phyloP scores from a whole-genome alignment of 2,888 invertebrate genomes.

The Minunthozetes semirufus region DNA sequence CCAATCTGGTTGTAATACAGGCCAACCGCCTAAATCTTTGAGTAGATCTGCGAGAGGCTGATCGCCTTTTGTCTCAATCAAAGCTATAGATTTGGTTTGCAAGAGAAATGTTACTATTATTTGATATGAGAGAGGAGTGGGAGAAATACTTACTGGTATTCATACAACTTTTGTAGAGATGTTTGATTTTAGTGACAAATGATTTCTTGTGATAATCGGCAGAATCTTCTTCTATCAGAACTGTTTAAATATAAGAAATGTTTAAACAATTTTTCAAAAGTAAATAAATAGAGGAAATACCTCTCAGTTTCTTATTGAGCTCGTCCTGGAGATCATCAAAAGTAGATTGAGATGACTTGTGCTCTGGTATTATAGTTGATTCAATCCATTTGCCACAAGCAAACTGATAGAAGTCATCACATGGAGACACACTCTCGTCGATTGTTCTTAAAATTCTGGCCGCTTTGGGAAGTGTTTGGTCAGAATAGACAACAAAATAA shows the following conservation, averaged over 20 bases:
- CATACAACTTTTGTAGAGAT: conserved; percentile 48
- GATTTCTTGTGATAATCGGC: conserved; percentile 42
- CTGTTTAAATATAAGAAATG: background rate
- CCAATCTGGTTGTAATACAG: conserved; percentile 29
- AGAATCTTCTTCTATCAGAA: conserved; percentile 44
- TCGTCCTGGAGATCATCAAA: conserved; percentile 35
- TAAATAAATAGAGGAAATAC: conserved; percentile 11
- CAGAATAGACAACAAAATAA: background rate
- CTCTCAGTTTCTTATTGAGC: conserved; percentile 28
- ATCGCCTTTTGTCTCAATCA: conserved; percentile 23
- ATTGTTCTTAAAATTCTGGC: conserved; percentile 65
- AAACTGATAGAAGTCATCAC: conserved; percentile 74
- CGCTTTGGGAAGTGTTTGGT: conserved; percentile 50
- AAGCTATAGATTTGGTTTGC: conserved; percentile 4
- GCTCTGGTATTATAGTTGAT: conserved; percentile 25
- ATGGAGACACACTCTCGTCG: conserved; percentile 65
- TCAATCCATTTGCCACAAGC: conserved; percentile 67
- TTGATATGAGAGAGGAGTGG: background rate
- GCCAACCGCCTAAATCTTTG: conserved; percentile 33
- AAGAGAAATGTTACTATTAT: background rate
- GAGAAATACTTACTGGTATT: conserved; percentile 45
- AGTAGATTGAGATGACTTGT: conserved; percentile 22
- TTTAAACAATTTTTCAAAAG: background rate
- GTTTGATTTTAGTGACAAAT: conserved; percentile 46
- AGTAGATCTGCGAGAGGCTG: conserved; percentile 24